Conservation (phyloP, 64 coral and sea anemone genomes). For the Orbicella faveolata region DNA sequence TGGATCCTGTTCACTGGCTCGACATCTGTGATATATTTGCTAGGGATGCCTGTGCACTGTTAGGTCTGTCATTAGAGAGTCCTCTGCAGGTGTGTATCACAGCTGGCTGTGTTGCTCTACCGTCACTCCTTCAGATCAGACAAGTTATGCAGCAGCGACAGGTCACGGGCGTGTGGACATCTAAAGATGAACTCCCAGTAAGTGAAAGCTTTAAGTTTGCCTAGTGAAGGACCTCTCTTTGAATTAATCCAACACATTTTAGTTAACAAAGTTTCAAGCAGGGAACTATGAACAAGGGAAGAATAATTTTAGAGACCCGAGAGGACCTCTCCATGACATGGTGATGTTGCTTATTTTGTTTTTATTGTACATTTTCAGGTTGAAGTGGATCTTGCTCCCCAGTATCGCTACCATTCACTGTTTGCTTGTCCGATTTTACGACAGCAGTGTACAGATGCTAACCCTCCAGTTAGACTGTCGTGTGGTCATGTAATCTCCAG, state of each 20-base stretch:
- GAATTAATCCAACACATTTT: too few species aligned
- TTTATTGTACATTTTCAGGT: conserved; percentile 56
- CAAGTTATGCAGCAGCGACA: conserved; percentile 94
- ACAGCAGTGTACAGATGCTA: conserved; percentile 91
- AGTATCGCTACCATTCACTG: conserved; percentile 93
- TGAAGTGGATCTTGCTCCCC: conserved; percentile 92
- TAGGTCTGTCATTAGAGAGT: conserved; percentile 87
- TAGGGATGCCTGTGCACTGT: conserved; percentile 86
- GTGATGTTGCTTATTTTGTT: background rate
- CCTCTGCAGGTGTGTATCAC: conserved; percentile 91
- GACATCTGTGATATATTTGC: conserved; percentile 97
- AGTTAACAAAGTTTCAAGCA: too few species aligned
- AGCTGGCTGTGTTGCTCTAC: conserved; percentile 87
- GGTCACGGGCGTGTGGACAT: conserved; percentile 90
- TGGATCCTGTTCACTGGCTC: conserved; percentile 93
- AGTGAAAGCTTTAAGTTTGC: background rate
- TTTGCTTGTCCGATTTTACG: conserved; percentile 97
- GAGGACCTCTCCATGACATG: too few species aligned
- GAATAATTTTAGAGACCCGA: too few species aligned
- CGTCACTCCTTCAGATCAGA: conserved; percentile 93
- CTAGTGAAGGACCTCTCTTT: too few species aligned
- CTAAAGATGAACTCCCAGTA: conserved; percentile 92
- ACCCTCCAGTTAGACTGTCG: conserved; percentile 85
- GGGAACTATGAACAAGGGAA: too few species aligned
- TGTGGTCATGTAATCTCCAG: conserved; percentile 97